Base-by-base conservation (phyloP, 1,140 invertebrate species). In the Ganaspis sp. region DNA sequence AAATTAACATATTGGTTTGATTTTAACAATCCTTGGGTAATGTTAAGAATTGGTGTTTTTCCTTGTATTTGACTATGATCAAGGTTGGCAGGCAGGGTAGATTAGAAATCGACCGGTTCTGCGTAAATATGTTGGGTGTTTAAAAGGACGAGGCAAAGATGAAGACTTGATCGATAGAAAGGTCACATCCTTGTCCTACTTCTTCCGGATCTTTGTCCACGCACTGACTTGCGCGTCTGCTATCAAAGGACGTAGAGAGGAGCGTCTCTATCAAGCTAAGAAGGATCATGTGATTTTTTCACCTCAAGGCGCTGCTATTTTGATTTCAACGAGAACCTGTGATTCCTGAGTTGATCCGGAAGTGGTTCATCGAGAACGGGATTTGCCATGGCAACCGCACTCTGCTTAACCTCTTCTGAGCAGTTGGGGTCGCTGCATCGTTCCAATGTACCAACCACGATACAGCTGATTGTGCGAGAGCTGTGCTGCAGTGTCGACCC, bases 321-420 rank as follows among this genome's bases (percentile, higher is more conserved):
- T 64, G 23, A 64, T 49, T 49, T 17, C 15, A 17, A 49, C 21
- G 26, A 4, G 58, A 21, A 64, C 26, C 23, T 29, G 15, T 64
- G 23, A 64, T 64, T 64, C 26, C 58, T 34, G 75, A 79, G 73
- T 78, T 76, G 77, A 81, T 84, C 86, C 84, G 85, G 85, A 87
- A 86, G 83, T 83, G 84, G 81, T 79, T 80, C 83, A 84, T 86
- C 84, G 84, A 85, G 85, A 81, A 86, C 78, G 78, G 84, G 84
- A 84, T 85, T 87, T 81, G 79, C 86, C 85, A 80, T 86, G 85
- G 85, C 84, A 87, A 87, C 86, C 80, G 75, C 82, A 84, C 84
- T 86, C 85, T 81, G 81, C 81, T 86, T 83, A 85, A 83, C 84
- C 83, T 84, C 76, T 73, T 75, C 83, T 75, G 79, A 82, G 82